These are phyloP conservation scores for Nymphalis c-album DNA, from an alignment of 2,888 invertebrate species.

Conservation along the genomic window DNA sequence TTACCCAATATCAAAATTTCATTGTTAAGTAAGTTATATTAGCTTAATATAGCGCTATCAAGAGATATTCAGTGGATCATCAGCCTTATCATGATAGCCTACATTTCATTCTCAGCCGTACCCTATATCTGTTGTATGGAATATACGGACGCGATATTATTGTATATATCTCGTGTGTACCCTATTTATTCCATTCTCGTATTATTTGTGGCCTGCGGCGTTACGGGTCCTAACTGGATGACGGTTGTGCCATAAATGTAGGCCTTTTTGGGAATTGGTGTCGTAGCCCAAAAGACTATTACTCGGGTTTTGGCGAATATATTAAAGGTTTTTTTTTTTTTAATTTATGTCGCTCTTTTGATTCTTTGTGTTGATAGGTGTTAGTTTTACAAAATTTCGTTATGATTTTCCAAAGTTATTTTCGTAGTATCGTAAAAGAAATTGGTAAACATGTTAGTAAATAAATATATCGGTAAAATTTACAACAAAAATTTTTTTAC, in stretches of 20 bases:
- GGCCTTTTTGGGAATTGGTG: background rate
- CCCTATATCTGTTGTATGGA: background rate
- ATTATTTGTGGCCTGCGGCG: background rate
- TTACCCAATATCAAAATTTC: too few relatives aligned
- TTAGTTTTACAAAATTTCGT: too few relatives aligned
- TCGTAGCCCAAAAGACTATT: too few relatives aligned
- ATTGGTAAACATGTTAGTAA: too few relatives aligned
- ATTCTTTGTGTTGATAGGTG: too few relatives aligned
- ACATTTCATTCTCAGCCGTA: slow-evolving; percentile 1
- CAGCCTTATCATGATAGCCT: background rate
- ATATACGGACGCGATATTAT: background rate
- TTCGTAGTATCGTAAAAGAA: too few relatives aligned
- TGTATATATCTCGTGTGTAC: background rate
- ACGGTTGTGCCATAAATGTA: background rate
- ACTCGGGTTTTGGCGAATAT: too few relatives aligned
- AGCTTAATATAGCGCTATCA: background rate
- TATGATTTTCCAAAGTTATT: too few relatives aligned
- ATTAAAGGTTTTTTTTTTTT: too few relatives aligned
- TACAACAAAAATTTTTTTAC: too few relatives aligned
- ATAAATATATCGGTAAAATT: too few relatives aligned
- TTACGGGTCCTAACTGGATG: background rate
- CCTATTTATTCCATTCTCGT: background rate
- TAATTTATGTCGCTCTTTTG: too few relatives aligned
- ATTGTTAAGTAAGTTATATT: background rate
- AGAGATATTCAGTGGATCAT: background rate